Evolutionary conservation across 2,888 invertebrate species (phyloP).

Genomic region (Mesochorus sp.): DNA sequence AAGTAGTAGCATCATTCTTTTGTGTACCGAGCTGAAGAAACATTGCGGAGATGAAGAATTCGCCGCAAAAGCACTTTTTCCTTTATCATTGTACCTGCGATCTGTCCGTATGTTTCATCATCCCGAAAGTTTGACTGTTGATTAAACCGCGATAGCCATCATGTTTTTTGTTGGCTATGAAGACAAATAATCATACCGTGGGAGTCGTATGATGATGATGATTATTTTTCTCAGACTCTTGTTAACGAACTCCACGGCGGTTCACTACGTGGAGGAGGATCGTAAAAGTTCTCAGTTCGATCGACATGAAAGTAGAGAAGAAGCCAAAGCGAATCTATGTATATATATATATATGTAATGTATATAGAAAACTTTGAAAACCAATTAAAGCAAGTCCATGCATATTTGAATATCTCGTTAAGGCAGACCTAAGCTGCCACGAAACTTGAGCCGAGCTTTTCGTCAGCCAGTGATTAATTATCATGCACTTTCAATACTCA

Average conservation of each 20-base stretch:
- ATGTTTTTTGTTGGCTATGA: not conserved
- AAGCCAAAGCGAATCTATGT: too few relatives aligned
- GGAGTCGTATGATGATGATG: too few relatives aligned
- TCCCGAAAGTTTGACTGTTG: slow-evolving; percentile 3
- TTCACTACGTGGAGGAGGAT: too few relatives aligned
- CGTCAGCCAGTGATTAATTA: too few relatives aligned
- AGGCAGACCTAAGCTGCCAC: not conserved
- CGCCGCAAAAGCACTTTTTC: slow-evolving; percentile 2
- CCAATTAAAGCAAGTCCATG: slow-evolving; percentile 36
- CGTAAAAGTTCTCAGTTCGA: not conserved
- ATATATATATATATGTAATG: too few relatives aligned
- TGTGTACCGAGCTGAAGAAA: slow-evolving; percentile 18
- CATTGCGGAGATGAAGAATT: slow-evolving; percentile 3
- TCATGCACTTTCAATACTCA: too few relatives aligned
- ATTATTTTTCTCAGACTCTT: not conserved
- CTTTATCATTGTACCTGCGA: slow-evolving; percentile 13
- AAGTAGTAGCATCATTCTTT: slow-evolving; percentile 23
- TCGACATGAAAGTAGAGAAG: not conserved
- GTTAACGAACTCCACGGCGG: not conserved
- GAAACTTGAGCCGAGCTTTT: slow-evolving; percentile 12
- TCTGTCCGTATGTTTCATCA: slow-evolving; percentile 1
- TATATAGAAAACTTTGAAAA: slow-evolving; percentile 40
- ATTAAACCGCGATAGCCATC: not conserved
- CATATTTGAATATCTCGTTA: slow-evolving; percentile 44
- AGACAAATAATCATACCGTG: not conserved